Evolutionary conservation across 2,113 vertebrate genomes (phyloP).

Genomic region (Crotalus tigris): DNA sequence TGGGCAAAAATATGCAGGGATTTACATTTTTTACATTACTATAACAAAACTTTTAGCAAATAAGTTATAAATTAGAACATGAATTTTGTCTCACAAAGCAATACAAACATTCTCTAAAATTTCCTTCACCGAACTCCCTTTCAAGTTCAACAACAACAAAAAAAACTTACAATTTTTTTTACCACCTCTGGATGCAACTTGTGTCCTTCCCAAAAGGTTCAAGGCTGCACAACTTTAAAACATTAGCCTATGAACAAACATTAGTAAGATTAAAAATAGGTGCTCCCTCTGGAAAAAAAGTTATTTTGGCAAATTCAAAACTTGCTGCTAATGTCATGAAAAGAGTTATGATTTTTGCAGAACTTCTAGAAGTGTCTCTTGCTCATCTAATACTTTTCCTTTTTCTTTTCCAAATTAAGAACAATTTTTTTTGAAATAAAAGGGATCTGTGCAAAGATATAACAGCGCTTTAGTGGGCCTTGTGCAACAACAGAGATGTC

Average conservation of each 20-base stretch:
- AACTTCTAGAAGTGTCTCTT: conserved; percentile 40
- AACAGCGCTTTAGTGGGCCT: not conserved
- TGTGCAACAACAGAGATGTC: not conserved
- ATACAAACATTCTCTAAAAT: conserved; percentile 59
- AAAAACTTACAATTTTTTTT: conserved; percentile 48
- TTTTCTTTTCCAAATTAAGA: not conserved
- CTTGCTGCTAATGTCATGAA: conserved; percentile 45
- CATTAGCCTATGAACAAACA: conserved; percentile 66
- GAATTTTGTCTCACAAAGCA: conserved; percentile 53
- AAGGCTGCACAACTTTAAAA: conserved; percentile 57
- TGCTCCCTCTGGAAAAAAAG: conserved; percentile 67
- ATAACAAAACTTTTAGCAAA: conserved; percentile 61
- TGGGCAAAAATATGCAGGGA: conserved; percentile 66
- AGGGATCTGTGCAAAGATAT: not conserved
- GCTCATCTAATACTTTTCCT: conserved; percentile 14
- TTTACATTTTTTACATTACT: conserved; percentile 57
- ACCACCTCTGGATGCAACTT: conserved; percentile 55
- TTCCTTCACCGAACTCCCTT: conserved; percentile 57
- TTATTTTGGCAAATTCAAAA: conserved; percentile 65
- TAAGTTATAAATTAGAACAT: conserved; percentile 71
- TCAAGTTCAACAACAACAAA: conserved; percentile 34
- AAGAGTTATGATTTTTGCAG: conserved; percentile 45
- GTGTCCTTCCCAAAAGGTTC: conserved; percentile 58
- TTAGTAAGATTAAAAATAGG: conserved; percentile 76
- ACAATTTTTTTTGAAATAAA: not conserved